Evolutionary conservation across 1,140 invertebrate species (phyloP).

Genomic region (Drosophila cardini): DNA sequence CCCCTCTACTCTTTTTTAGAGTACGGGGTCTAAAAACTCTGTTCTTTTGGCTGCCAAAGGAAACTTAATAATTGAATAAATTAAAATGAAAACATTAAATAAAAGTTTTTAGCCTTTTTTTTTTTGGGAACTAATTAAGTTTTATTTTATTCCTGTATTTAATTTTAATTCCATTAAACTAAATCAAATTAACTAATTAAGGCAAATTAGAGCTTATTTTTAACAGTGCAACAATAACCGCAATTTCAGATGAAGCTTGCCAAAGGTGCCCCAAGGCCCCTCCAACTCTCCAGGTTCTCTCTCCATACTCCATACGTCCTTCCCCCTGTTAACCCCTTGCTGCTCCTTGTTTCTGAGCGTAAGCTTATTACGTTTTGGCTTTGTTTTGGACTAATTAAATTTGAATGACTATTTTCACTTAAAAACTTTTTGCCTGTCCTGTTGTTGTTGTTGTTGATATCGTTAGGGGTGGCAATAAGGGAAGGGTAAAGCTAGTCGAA

Average conservation of each 20-base stretch:
- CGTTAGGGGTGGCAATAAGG: background rate
- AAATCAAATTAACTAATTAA: too few species aligned
- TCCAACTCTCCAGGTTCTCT: conserved; percentile 1
- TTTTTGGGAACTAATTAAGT: too few species aligned
- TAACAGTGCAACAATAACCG: conserved; percentile 65
- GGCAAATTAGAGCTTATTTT: too few species aligned
- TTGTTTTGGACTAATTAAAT: conserved; percentile 84
- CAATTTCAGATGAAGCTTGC: conserved; percentile 73
- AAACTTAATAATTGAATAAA: too few species aligned
- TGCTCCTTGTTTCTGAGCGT: conserved; percentile 56
- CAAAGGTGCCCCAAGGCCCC: conserved; percentile 49
- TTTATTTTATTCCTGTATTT: too few species aligned
- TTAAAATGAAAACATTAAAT: too few species aligned
- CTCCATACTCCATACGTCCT: background rate
- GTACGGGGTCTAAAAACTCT: too few species aligned
- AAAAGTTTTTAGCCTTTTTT: too few species aligned
- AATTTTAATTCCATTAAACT: too few species aligned
- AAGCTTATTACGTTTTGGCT: conserved; percentile 82
- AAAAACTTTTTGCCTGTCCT: conserved; percentile 72
- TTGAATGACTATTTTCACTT: conserved; percentile 84
- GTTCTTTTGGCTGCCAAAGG: too few species aligned
- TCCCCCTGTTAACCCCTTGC: background rate
- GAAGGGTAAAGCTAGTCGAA: background rate
- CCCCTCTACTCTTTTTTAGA: too few species aligned
- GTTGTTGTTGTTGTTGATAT: conserved; percentile 36